Percentiles rank a stretch among this genome's conserved stretches.
phyloP scores from a whole-genome alignment of 2,113 vertebrate genomes.

The Plecotus auritus region DNA sequence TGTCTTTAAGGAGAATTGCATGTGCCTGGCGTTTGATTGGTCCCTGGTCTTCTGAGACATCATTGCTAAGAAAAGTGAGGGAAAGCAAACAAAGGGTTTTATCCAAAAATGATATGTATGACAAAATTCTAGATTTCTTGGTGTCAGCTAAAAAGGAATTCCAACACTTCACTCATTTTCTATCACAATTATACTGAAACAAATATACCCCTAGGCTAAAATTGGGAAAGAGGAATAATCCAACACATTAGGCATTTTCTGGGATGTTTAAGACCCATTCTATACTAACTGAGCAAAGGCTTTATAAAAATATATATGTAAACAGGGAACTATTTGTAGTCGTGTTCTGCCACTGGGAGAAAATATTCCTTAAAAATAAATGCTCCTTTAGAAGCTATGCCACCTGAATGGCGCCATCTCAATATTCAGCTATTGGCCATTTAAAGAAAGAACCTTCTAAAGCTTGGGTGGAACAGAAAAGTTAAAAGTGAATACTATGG shows the following conservation, averaged over 20 bases:
- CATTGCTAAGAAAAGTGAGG: slow-evolving; percentile 71
- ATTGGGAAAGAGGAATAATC: not conserved
- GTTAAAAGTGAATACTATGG: not conserved
- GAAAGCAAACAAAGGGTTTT: not conserved
- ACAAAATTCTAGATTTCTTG: not conserved
- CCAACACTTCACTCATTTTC: not conserved
- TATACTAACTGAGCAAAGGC: not conserved
- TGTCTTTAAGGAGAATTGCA: no score
- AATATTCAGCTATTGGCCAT: no score
- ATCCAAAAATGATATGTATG: not conserved
- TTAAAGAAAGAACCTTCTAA: not conserved
- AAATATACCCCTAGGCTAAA: not conserved
- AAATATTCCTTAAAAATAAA: not conserved
- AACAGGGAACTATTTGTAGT: not conserved
- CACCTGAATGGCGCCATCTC: no score
- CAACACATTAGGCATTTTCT: not conserved
- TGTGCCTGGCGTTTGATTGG: no score
- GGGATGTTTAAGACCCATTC: not conserved
- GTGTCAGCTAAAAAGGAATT: not conserved
- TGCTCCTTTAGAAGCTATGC: no score
- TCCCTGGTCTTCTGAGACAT: slow-evolving; percentile 57
- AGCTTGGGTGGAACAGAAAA: not conserved
- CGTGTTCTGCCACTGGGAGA: not conserved
- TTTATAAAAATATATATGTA: not conserved
- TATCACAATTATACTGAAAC: not conserved